Base-by-base conservation (phyloP, 2,797 vertebrate species). In the Acomys russatus region DNA sequence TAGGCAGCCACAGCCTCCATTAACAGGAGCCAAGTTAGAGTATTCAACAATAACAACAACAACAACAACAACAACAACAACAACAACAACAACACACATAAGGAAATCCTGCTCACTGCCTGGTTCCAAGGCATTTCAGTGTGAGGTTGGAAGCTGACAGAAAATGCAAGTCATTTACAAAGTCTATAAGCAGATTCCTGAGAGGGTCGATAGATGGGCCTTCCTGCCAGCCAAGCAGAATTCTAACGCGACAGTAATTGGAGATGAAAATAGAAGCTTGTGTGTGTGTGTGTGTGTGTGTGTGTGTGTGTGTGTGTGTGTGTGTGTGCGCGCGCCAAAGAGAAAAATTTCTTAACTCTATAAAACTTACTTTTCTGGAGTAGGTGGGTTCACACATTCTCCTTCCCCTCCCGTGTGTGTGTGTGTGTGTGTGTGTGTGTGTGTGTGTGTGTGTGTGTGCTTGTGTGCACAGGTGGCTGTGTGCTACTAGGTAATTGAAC, bases 361-460 rank as follows among this genome's bases (percentile, higher is more conserved):
- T 71, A 71, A 54, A 93, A 88, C 90, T 68, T 44, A 79, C 94
- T 96, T 93, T 28, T 11, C 63, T 94, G 92, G 22, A 10, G 1
- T 35, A 92, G 33, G 61, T 76, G 59, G 30, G 15, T 23, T 91
- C 54, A 80, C 17, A 87, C 1, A 23, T 44, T 51, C 18, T n/a
- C 70, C 28, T 54, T 51, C 4, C 9, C 66, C 7, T 6, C 6
- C 8, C 44, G 44, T 22, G 11, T 38, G 23, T 9, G 79, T 14
- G 7, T n/a, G 76, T 76, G 73, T 6, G 4, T 11, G 12, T 59
- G 20, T 56, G 44, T n/a, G 20, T 38, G 22, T 9, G 79, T 14
- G 7, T n/a, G 76, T 76, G 73, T 6, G 4, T 11, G 56, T 56
- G 56, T 56, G 56, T 56, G 56, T 56, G 56, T 14, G 56, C 4